Evolutionary conservation across 23 tunicate genomes (phyloP).

Genomic region (Diplosoma virens): DNA sequence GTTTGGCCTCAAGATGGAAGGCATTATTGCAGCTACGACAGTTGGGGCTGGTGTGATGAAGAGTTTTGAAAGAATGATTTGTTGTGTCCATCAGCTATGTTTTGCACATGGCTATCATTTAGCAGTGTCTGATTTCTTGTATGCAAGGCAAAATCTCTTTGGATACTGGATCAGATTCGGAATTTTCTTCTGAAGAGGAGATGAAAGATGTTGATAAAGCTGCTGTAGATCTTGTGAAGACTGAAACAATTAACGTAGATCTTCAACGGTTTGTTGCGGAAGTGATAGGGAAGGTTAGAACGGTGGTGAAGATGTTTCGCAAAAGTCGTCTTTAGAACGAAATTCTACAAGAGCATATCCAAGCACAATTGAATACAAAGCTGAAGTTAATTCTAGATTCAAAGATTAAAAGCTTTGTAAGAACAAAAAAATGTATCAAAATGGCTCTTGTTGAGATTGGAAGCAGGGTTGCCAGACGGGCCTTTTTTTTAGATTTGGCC

Average conservation of each 20-base stretch:
- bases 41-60: slow-evolving; percentile 67
- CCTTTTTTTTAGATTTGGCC: too few species aligned
- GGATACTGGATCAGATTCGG: slow-evolving; percentile 38
- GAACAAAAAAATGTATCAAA: slow-evolving; percentile 36
- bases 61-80: slow-evolving; percentile 59
- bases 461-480: slow-evolving; percentile 11
- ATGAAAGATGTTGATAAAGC: slow-evolving; percentile 30
- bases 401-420: slow-evolving; percentile 38
- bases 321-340: slow-evolving; percentile 22
- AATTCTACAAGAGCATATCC: slow-evolving; percentile 51
- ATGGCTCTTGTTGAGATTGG: slow-evolving; percentile 42
- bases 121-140: slow-evolving; percentile 50
- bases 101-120: slow-evolving; percentile 59
- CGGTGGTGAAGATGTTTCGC: slow-evolving; percentile 22
- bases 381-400: slow-evolving; percentile 41
- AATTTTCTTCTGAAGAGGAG: slow-evolving; percentile 47
- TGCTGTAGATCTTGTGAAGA: slow-evolving; percentile 24
- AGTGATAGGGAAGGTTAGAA: slow-evolving; percentile 37
- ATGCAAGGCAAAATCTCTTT: slow-evolving; percentile 33
- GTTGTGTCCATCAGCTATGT: slow-evolving; percentile 47
- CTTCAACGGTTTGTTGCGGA: slow-evolving; percentile 45
- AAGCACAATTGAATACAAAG: slow-evolving; percentile 35
- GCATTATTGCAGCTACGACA: slow-evolving; percentile 60
- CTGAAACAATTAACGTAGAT: slow-evolving; percentile 13
- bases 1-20: slow-evolving; percentile 48